Evolutionary conservation across 1,140 invertebrate genomes (phyloP), one percentile per base, ranked within the genome.

Genomic region (Drosophila ananassae): DNA sequence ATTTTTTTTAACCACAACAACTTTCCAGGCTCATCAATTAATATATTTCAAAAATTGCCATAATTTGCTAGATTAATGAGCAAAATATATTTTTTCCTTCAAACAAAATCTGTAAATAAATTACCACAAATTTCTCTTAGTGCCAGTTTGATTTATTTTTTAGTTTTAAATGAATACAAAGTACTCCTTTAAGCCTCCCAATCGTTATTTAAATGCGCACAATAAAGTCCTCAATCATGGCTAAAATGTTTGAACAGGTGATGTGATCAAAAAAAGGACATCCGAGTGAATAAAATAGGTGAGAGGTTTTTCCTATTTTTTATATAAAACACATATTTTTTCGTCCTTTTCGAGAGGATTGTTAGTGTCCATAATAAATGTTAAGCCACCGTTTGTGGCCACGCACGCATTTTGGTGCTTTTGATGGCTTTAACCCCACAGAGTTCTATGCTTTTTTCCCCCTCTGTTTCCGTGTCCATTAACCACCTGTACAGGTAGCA

Each of bases 171-270:
- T 6, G 25, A 28, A 28, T 28, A 28, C 25, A 28, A 28, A 28
- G 39, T 13, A 41, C 9, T 21, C 24, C 37, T 37, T 24, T 37
- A 39, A 56, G 53, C 22, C 13, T 22, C 5, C 44, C 17, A 3
- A 7, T 28, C 25, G n/a, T 13, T 17, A 66, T 67, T 67, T 63
- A 30, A 46, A 50, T 62, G 25, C 46, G 21, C 48, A 56, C 59
- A 73, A 75, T 73, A 25, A 58, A 75, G 58, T 52, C 69, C 59
- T 28, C 59, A 73, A 64, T 74, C 69, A 58, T 55, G 62, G 41
- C 22, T 48, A 48, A 55, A 58, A 66, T 58, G 28, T 41, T 47
- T 47, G 50, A 39, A 28, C n/a, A 67, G 12, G 9, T 22, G 13
- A 17, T 2, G 25, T 28, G 25, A 25, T 6, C 4, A 28, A 12